Conservation (phyloP, 2,113 vertebrate genomes). For the Pterocles gutturalis region DNA sequence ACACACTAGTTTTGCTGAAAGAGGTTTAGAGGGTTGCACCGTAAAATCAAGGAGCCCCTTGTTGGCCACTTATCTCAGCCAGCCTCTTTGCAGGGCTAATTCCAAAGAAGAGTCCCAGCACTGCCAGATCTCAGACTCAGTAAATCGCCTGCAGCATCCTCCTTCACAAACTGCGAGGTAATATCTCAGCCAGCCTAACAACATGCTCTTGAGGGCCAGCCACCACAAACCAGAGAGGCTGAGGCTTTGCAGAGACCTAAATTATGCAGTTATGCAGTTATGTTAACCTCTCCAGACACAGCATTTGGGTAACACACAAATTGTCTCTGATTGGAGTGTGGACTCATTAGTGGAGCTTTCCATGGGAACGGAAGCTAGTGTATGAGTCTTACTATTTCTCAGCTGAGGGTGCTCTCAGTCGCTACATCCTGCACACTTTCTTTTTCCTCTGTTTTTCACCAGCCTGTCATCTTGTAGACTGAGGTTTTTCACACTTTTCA, state of each 20-base stretch:
- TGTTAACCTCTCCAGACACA: not conserved
- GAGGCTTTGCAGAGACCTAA: not conserved
- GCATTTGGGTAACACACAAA: not conserved
- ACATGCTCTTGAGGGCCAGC: not conserved
- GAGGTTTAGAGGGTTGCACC: not conserved
- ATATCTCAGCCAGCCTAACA: not conserved
- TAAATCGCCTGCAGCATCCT: not conserved
- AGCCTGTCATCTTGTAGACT: not conserved
- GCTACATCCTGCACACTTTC: not conserved
- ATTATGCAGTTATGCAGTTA: not conserved
- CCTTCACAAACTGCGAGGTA: not conserved
- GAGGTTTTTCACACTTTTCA: not conserved
- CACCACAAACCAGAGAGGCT: not conserved
- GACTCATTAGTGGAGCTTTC: fast-evolving
- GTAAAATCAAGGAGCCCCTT: not conserved
- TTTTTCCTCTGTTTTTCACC: not conserved
- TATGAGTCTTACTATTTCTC: not conserved
- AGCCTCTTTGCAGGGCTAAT: not conserved
- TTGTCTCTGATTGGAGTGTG: not conserved
- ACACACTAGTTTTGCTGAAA: not conserved
- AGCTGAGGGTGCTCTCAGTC: not conserved
- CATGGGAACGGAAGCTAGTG: not conserved
- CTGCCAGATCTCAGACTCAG: not conserved
- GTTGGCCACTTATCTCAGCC: not conserved
- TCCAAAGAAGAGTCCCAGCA: not conserved